Evolutionary conservation across 2,797 vertebrate species (phyloP).

Genomic region (Sebastes cheni): DNA sequence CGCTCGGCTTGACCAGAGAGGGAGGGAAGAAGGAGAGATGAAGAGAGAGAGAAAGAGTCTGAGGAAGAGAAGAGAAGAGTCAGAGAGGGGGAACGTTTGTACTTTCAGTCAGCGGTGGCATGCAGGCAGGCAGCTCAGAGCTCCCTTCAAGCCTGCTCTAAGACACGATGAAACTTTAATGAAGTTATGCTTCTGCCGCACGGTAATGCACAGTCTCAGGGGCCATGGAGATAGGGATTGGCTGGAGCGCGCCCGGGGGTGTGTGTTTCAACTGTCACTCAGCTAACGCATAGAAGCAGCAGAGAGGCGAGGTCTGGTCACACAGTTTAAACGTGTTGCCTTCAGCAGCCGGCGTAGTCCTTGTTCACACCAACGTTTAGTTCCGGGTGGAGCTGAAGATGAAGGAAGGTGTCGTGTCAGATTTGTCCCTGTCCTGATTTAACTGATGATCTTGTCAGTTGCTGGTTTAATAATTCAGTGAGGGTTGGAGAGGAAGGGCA

Average conservation of each 20-base stretch:
- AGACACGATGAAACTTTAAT: conserved; percentile 71
- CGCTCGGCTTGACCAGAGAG: conserved; percentile 3
- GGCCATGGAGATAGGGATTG: conserved; percentile 15
- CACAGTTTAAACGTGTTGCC: neutral
- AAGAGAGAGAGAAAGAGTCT: neutral
- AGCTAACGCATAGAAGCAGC: neutral
- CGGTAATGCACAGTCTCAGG: conserved; percentile 37
- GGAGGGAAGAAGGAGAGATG: neutral
- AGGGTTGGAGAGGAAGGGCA: neutral
- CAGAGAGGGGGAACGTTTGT: conserved; percentile 10
- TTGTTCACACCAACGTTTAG: neutral
- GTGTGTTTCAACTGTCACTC: conserved; percentile 50
- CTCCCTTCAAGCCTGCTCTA: conserved; percentile 42
- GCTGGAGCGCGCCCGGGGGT: conserved; percentile 30
- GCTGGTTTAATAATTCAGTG: conserved; percentile 39
- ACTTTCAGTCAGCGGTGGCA: conserved; percentile 19
- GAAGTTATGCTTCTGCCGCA: conserved; percentile 51
- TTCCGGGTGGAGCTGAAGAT: neutral
- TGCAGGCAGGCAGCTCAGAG: conserved; percentile 35
- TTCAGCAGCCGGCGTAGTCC: neutral
- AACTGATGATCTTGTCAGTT: conserved; percentile 14
- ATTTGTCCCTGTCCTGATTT: conserved; percentile 6
- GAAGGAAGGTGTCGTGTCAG: conserved; percentile 1
- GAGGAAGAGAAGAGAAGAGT: neutral
- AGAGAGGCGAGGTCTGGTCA: conserved; percentile 12